These are phyloP conservation scores for Sebastes nivosus DNA, from an alignment of 2,797 vertebrate species.

Conservation along the genomic window DNA sequence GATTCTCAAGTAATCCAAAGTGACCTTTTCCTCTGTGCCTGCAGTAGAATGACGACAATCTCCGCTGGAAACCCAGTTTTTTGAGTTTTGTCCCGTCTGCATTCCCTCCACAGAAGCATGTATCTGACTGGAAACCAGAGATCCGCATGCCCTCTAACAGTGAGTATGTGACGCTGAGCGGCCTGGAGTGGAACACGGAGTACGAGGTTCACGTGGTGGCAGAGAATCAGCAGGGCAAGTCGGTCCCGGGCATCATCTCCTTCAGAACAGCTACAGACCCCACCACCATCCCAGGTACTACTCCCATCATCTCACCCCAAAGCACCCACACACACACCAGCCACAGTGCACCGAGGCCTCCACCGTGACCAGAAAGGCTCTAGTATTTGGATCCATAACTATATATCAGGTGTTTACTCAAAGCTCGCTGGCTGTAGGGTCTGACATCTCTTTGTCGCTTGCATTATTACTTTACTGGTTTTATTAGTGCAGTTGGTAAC, in stretches of 20 bases:
- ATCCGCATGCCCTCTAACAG: conserved; percentile 87
- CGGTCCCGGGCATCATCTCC: conserved; percentile 83
- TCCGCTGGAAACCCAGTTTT: neutral
- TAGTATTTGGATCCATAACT: neutral
- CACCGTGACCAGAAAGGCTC: conserved; percentile 44
- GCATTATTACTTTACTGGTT: neutral
- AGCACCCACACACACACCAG: conserved; percentile 60
- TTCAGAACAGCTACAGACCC: conserved; percentile 91
- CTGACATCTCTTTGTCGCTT: conserved; percentile 9
- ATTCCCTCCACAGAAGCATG: conserved; percentile 82
- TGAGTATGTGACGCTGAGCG: conserved; percentile 86
- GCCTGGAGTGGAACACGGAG: conserved; percentile 95
- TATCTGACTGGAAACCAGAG: conserved; percentile 92
- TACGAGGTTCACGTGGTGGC: conserved; percentile 94
- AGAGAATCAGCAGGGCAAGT: conserved; percentile 94
- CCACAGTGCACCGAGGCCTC: conserved; percentile 52
- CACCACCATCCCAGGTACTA: conserved; percentile 93
- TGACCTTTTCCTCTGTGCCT: neutral
- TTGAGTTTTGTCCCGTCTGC: neutral
- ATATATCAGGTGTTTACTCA: neutral
- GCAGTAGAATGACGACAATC: neutral
- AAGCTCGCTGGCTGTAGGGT: neutral
- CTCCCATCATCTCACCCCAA: conserved; percentile 24
- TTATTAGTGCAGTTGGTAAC: neutral
- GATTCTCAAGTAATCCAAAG: neutral